A percentile compares a stretch with the other conserved stretches of the same genome.
phyloP scores from a whole-genome alignment of 2,113 vertebrate genomes.

The Channa argus region DNA sequence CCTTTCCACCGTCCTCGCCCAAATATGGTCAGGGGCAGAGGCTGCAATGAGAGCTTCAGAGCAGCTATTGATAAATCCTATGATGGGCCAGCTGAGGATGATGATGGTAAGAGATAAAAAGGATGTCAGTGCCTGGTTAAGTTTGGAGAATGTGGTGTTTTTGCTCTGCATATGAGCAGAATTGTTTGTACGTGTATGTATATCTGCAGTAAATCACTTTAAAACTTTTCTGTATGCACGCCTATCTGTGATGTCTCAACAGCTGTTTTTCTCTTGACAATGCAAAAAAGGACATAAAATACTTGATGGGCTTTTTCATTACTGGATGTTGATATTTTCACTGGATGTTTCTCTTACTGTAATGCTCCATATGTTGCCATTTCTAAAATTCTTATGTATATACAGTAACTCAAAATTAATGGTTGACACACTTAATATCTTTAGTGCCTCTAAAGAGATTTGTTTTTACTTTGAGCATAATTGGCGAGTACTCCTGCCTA shows the following conservation, averaged over 20 bases:
- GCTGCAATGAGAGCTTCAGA: conserved; percentile 98
- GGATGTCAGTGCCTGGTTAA: not conserved
- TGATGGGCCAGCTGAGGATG: conserved; percentile 91
- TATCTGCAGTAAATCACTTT: not conserved
- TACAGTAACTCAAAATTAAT: no score
- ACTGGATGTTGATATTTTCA: no score
- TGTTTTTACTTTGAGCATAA: not conserved
- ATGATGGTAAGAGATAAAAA: conserved; percentile 85
- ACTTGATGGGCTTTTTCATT: no score
- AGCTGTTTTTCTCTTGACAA: not conserved
- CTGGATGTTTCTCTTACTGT: no score
- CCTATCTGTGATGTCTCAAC: not conserved
- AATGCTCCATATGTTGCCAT: not conserved
- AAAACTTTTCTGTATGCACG: no score
- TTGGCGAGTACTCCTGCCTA: not conserved
- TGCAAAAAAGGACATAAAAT: not conserved
- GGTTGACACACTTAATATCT: not conserved
- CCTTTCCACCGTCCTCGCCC: conserved; percentile 94
- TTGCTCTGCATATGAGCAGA: not conserved
- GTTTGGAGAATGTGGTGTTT: not conserved
- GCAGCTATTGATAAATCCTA: conserved; percentile 99
- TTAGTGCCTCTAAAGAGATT: not conserved
- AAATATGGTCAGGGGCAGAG: conserved; percentile 94
- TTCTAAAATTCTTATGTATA: not conserved
- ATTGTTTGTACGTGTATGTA: no score